A percentile compares a stretch with the other conserved stretches of the same genome.
Conservation (phyloP, 2,888 invertebrate species). For the Chymomyza caudatula region DNA sequence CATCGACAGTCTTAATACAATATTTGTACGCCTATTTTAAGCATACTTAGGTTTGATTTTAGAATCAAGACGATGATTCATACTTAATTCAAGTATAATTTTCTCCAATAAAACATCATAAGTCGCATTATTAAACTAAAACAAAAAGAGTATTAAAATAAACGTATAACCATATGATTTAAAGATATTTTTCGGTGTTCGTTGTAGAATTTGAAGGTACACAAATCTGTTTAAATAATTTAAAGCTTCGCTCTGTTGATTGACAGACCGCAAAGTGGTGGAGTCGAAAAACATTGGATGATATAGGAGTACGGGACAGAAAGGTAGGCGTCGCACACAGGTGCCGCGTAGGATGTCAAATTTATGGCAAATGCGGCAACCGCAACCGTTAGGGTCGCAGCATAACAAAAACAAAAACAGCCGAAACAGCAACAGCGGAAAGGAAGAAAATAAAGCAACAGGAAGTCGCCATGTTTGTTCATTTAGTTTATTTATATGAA, state of each 20-base stretch:
- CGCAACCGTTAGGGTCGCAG: conserved; percentile 22
- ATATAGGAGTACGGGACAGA: conserved; percentile 16
- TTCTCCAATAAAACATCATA: no score
- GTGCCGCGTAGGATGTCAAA: conserved; percentile 58
- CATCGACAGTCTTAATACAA: no score
- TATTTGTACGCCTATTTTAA: no score
- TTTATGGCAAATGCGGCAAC: conserved; percentile 63
- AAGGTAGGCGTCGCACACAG: conserved; percentile 55
- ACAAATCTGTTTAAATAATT: not conserved
- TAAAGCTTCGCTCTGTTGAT: conserved; percentile 44
- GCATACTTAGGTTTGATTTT: no score
- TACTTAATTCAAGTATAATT: no score
- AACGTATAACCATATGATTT: no score
- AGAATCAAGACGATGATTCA: no score
- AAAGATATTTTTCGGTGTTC: not conserved
- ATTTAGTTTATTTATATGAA: conserved; percentile 62
- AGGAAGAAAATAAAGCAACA: conserved; percentile 16
- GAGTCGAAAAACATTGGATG: not conserved
- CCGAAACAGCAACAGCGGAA: conserved; percentile 3
- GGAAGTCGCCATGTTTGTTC: conserved; percentile 27
- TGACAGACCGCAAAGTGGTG: conserved; percentile 33
- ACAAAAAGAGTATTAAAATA: no score
- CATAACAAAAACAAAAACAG: not conserved
- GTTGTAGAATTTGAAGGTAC: conserved; percentile 36
- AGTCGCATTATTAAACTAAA: no score